A percentile compares a stretch with the other conserved stretches of the same genome.
Evolutionary conservation across 2,888 invertebrate species (phyloP).

Genomic region (Notocelia uddmanniana): DNA sequence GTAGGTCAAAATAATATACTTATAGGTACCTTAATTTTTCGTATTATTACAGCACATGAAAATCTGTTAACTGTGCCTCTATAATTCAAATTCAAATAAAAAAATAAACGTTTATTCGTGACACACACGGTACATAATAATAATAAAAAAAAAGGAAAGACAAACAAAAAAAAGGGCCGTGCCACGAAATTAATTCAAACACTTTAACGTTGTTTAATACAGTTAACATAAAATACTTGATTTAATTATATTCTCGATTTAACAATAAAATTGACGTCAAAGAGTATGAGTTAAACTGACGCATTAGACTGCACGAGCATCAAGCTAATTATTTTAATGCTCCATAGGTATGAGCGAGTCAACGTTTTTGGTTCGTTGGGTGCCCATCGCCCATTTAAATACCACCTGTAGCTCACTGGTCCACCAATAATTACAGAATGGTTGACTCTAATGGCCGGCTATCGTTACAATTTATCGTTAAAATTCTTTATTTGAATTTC

Average conservation of each 20-base stretch:
- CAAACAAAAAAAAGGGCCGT: too few species aligned
- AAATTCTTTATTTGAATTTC: constrained; percentile 69
- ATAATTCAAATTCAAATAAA: too few species aligned
- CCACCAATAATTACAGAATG: constrained; percentile 69
- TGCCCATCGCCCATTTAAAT: constrained; percentile 63
- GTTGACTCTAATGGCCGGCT: constrained; percentile 69
- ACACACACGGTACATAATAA: too few species aligned
- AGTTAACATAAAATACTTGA: neutral
- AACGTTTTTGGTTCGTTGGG: constrained; percentile 52
- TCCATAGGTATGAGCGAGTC: constrained; percentile 46
- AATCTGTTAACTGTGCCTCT: too few species aligned
- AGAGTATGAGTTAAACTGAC: constrained; percentile 26
- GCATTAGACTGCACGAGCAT: constrained; percentile 36
- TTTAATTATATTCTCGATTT: constrained; percentile 3
- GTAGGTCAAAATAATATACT: too few species aligned
- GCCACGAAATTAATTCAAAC: too few species aligned
- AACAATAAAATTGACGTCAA: neutral
- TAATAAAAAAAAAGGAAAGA: too few species aligned
- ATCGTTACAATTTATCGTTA: constrained; percentile 69
- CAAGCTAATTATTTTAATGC: constrained; percentile 43
- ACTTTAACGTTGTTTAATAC: too few species aligned
- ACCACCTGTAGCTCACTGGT: constrained; percentile 73
- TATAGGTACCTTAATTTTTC: too few species aligned
- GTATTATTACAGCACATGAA: too few species aligned
- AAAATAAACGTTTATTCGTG: too few species aligned